Base-by-base conservation (phyloP, 2,797 vertebrate genomes). In the Pipistrellus pipistrellus region DNA sequence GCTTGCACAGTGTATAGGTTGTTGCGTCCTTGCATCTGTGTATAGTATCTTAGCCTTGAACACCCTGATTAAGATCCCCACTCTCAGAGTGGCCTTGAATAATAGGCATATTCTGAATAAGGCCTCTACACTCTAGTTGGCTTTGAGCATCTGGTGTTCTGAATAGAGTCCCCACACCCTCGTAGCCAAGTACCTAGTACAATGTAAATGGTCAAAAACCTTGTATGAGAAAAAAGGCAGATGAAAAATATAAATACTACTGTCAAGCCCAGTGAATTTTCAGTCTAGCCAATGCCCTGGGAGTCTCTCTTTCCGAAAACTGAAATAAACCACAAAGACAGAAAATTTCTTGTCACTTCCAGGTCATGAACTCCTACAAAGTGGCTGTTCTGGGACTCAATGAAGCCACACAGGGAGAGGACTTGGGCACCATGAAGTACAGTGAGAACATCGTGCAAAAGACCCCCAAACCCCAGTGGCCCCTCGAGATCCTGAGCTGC, bases 241-340 rank as follows among this genome's bases (percentile, higher is more conserved):
- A n/a, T n/a, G 4, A 85, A 85, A 90, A 82, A 90, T 80, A 32
- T 3, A 77, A 68, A 73, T 41, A 38, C 18, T 72, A 7, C 21
- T 23, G 23, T 57, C 27, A 91, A 53, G 71, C 32, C 5, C 44
- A 69, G 25, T 44, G 62, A 91, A 90, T 68, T 84, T 32, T 30
- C 21, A 91, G 20, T 71, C 4, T 18, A 93, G 27, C 3, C 30
- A 69, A 48, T n/a, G 6, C 18, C 20, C 15, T 89, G 21, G 44
- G 30, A 73, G 32, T 62, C 85, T 17, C 1, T 84, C 35, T 82
- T 90, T 88, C 17, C 77, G 32, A 10, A 80, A 89, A 82, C 8
- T 51, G 15, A 18, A 87, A 48, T 78, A 81, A 94, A 90, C n/a
- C 46, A 90, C 8, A n/a, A 8, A 94, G 41, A 51, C 1, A 66